A percentile compares a stretch with the other conserved stretches of the same genome.
Conservation (phyloP, 2,113 vertebrate species). For the Ailuropoda melanoleuca region DNA sequence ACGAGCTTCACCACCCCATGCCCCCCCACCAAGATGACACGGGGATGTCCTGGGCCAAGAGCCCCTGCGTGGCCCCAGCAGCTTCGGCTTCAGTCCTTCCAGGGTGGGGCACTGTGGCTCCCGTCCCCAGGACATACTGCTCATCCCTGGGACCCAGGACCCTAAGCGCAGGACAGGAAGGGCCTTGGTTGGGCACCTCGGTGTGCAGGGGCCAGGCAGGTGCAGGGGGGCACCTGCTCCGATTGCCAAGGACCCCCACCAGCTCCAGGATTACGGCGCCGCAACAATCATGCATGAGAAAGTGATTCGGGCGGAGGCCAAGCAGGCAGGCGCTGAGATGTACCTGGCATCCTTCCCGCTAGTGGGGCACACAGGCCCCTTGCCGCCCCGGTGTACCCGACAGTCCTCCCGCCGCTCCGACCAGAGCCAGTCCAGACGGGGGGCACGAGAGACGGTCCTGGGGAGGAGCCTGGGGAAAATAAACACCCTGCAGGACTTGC, state of each 20-base stretch:
- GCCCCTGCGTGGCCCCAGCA: background rate
- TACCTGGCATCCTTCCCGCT: slow-evolving; percentile 74
- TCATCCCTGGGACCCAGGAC: background rate
- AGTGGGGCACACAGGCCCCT: slow-evolving; percentile 56
- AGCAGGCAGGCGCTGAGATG: slow-evolving; percentile 61
- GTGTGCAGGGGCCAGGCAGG: background rate
- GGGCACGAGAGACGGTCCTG: slow-evolving; percentile 71
- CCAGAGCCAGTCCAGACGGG: slow-evolving; percentile 71
- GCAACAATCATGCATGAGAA: slow-evolving; percentile 43
- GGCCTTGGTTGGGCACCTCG: background rate
- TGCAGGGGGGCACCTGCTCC: background rate
- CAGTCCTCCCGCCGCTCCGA: slow-evolving; percentile 69
- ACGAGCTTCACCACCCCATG: background rate
- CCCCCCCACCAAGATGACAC: background rate
- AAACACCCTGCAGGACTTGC: slow-evolving; percentile 65
- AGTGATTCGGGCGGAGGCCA: slow-evolving; percentile 47
- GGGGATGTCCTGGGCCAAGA: background rate
- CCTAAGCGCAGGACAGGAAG: background rate
- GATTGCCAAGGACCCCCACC: background rate
- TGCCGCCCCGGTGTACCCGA: slow-evolving; percentile 63
- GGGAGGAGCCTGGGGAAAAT: slow-evolving; percentile 75
- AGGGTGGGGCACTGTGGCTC: background rate
- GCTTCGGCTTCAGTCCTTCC: background rate
- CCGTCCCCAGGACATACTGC: background rate
- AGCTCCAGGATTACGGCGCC: background rate